Base-by-base conservation (phyloP, 2,113 vertebrate species). In the Orycteropus afer region DNA sequence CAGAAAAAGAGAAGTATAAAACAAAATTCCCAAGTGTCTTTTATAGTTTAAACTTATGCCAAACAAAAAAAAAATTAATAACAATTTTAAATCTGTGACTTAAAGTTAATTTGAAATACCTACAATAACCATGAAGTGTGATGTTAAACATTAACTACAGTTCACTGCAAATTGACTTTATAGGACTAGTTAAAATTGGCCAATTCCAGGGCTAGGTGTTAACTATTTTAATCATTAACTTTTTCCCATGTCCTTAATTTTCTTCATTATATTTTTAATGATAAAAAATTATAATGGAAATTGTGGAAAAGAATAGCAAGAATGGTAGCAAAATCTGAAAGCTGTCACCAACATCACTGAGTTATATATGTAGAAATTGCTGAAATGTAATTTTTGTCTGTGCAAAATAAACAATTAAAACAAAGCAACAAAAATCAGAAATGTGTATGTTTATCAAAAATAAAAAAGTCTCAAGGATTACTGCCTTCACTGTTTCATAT, bases 71-170 rank as follows among this genome's bases (percentile, higher is more conserved):
- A 51, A 94, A 95, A 85, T 94, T 83, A 94, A 95, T 81, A 89
- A 49, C n/a, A 85, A 86, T 81, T 91, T 96, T 93, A 90, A 90
- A 91, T 86, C 94, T 93, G 83, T 95, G 32, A 89, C 40, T 95
- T 96, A 97, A 92, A 94, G 97, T 67, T 5, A 57, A 86, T 93
- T 96, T 97, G 93, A 79, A 92, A 47, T 32, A 80, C 65, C 89
- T 59, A 67, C 27, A 89, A 45, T 90, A 86, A 77, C 47, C 87
- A n/a, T 84, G 15, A 49, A 71, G 34, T 79, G 88, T 61, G 34
- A 94, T 94, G 61, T 79, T 78, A 89, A 57, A 51, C 61, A 94
- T 94, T 97, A 91, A 81, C 27, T 81, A 73, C 5, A 93, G 87
- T 74, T 95, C 51, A 53, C 47, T 91, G 63, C 63, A 93, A 95